Evolutionary conservation across 1,140 invertebrate species (phyloP).

Genomic region (Carcinoscorpius rotundicauda): DNA sequence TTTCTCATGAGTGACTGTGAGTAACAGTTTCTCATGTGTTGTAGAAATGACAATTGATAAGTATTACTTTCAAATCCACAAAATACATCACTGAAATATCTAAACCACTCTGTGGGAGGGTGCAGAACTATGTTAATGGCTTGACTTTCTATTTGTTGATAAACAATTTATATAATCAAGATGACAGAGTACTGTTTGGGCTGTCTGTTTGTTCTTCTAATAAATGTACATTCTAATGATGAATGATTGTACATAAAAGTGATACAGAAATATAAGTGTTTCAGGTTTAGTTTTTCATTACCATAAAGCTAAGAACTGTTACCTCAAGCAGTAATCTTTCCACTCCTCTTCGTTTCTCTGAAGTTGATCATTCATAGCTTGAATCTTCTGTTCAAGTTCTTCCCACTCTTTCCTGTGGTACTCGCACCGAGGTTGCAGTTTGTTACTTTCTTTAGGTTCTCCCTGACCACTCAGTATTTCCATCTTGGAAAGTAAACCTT

Average conservation of each 20-base stretch:
- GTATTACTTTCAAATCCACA: no score
- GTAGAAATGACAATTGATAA: no score
- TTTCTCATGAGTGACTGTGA: no score
- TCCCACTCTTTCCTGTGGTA: constrained; percentile 61
- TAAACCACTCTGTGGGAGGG: no score
- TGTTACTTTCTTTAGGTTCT: constrained; percentile 47
- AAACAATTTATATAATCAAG: no score
- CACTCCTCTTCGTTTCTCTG: constrained; percentile 80
- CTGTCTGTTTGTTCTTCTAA: not conserved
- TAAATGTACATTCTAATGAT: no score
- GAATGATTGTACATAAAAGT: no score
- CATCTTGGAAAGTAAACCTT: not conserved
- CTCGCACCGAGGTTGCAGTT: constrained; percentile 37
- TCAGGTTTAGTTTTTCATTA: not conserved
- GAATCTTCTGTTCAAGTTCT: constrained; percentile 50
- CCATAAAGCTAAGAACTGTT: constrained; percentile 21
- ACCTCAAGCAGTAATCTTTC: constrained; percentile 68
- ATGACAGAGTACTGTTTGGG: no score
- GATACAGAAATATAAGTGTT: not conserved
- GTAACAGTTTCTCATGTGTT: no score
- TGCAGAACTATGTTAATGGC: no score
- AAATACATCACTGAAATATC: no score
- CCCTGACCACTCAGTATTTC: not conserved
- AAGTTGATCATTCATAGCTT: constrained; percentile 56
- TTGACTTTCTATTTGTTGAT: no score